Base-by-base conservation (phyloP, 1,140 invertebrate species). In the Drosophila pachea region DNA sequence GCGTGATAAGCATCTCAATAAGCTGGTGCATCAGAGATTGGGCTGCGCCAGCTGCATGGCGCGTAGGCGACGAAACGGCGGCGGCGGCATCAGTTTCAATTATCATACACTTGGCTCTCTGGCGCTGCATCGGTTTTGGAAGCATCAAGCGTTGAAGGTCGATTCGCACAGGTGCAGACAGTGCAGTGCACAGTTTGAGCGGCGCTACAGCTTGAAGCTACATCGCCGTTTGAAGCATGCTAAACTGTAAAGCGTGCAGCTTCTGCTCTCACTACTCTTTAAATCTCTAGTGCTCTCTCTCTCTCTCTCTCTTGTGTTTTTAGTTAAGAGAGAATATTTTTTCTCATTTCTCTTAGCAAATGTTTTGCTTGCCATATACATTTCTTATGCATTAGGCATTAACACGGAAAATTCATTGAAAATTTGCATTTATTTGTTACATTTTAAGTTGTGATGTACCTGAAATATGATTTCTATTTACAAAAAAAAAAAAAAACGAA, bases 31-130 rank as follows among this genome's bases (percentile, higher is more conserved):
- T 7, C 72, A 76, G 7, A 78, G 76, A 9, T 50, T 88, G 12
- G 78, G 74, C 31, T 89, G 88, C 61, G 59, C 38, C 33, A 61
- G 55, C 35, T 86, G 70, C 54, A 36, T 66, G 6, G 56, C 56
- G 4, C 55, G 52, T 4, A 50, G 55, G 1, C 74, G 74, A n/a
- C 82, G 88, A 53, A 78, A 65, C 9, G 68, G 48, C 22, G 40
- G 29, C 50, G 63, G 48, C 9, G 60, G 55, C 56, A 79, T 89
- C 4, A 77, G 79, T 43, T 89, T 89, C 42, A 89, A 89, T 0
- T 91, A 91, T 61, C 91, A 91, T 45, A 91, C 88, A 4, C 87
- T 86, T 9, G 88, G 88, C 11, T 91, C 91, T 0, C 62, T 92
- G 45, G 70, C 88, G 0, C 60, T 91, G 22, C 91, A 92, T 69